Percentiles rank a stretch among this genome's conserved stretches.
These are phyloP conservation scores for Meloidogyne chitwoodi DNA, from an alignment of 1,140 invertebrate species.

Conservation along the genomic window DNA sequence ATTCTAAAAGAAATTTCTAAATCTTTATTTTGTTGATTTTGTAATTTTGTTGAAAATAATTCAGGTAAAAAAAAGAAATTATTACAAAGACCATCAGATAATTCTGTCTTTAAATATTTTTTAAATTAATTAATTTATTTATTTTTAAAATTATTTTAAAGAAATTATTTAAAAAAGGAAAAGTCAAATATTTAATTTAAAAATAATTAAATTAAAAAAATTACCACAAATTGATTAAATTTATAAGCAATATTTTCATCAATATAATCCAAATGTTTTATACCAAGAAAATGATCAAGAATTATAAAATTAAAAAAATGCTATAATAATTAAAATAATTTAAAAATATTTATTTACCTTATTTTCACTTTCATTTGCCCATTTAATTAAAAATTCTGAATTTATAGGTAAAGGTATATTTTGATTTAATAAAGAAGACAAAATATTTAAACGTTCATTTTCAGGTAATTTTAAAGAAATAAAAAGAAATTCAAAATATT, in stretches of 20 bases:
- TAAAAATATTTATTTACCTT: neutral
- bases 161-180: no score
- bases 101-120: neutral
- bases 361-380: slow-evolving; percentile 22
- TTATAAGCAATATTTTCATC: slow-evolving; percentile 15
- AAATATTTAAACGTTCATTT: slow-evolving; percentile 27
- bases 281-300: slow-evolving; percentile 42
- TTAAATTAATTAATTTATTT: no score
- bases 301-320: slow-evolving; percentile 53
- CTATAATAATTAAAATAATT: neutral
- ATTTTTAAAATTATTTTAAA: no score
- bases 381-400: slow-evolving; percentile 29
- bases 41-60: neutral
- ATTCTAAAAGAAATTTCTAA: neutral
- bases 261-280: neutral
- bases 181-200: neutral
- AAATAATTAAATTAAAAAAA: neutral
- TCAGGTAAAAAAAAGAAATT: slow-evolving; percentile 16
- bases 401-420: slow-evolving; percentile 28
- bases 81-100: slow-evolving; percentile 17
- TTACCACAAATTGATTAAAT: slow-evolving; percentile 21
- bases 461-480: slow-evolving; percentile 12
- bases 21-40: neutral
- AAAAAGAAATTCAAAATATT: slow-evolving; percentile 22
- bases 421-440: slow-evolving; percentile 38